Conservation (phyloP, 1,140 invertebrate species). For the Prorops nasuta region DNA sequence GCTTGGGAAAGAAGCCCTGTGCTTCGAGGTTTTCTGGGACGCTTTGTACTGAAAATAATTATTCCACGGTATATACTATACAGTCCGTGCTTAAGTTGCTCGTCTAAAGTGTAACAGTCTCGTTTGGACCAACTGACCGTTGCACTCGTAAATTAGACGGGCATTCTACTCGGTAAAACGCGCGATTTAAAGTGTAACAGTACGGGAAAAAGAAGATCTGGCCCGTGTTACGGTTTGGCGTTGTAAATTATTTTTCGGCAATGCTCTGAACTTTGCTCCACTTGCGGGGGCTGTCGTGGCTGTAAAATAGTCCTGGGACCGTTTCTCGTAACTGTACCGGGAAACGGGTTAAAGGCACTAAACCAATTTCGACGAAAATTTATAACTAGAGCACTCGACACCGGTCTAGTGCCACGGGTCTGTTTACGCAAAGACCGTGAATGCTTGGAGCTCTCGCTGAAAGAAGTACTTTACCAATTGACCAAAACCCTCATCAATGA, state of each 20-base stretch:
- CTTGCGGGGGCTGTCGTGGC: constrained; percentile 5
- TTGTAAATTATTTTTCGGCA: constrained; percentile 42
- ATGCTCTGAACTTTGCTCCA: too few relatives aligned
- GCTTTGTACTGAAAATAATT: too few relatives aligned
- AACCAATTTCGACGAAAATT: constrained; percentile 38
- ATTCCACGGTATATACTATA: too few relatives aligned
- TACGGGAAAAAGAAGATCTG: constrained; percentile 35
- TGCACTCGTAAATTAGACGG: constrained; percentile 39
- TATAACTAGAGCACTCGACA: constrained; percentile 32
- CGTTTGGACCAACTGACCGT: neutral
- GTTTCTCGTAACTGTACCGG: constrained; percentile 35
- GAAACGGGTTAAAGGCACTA: constrained; percentile 39
- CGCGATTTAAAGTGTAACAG: constrained; percentile 48
- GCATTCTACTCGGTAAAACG: constrained; percentile 12
- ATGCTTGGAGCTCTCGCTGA: too few relatives aligned
- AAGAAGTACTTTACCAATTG: too few relatives aligned
- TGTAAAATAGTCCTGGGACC: constrained; percentile 26
- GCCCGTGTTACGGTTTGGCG: constrained; percentile 26
- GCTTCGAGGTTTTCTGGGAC: too few relatives aligned
- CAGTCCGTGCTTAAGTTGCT: too few relatives aligned
- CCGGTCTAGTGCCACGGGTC: constrained; percentile 3
- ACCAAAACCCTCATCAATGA: too few relatives aligned
- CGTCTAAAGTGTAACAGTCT: constrained; percentile 39
- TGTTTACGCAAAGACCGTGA: constrained; percentile 29
- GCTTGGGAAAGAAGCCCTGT: too few relatives aligned